Percentiles rank a stretch among this genome's conserved stretches.
These are phyloP conservation scores for Patella pellucida DNA, from an alignment of 2,888 invertebrate species.

Conservation along the genomic window DNA sequence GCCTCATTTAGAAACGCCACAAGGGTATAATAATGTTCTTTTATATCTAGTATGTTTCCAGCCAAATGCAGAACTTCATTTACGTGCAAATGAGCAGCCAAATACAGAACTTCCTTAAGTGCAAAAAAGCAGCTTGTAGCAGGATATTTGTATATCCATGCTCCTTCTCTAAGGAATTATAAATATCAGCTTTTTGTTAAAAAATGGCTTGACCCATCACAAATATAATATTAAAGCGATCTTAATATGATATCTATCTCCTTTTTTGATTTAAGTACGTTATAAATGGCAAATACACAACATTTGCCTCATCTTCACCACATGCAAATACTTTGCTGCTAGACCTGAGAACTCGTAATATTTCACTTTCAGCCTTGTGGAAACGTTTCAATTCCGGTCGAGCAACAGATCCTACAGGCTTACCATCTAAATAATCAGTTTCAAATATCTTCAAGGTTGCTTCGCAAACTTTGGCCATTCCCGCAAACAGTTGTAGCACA, in stretches of 20 bases:
- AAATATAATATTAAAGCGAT: constrained; percentile 39
- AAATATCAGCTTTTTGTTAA: constrained; percentile 30
- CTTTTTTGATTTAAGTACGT: constrained; percentile 25
- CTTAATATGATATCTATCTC: constrained; percentile 24
- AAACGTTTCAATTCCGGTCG: constrained; percentile 24
- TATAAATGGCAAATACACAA: constrained; percentile 25
- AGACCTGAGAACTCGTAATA: constrained; percentile 25
- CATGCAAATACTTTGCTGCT: constrained; percentile 35
- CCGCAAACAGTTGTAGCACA: constrained; percentile 37
- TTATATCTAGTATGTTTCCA: constrained; percentile 23
- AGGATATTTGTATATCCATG: constrained; percentile 31
- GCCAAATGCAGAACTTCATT: constrained; percentile 14
- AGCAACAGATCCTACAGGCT: not conserved
- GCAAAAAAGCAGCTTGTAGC: constrained; percentile 33
- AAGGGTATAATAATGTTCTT: constrained; percentile 4
- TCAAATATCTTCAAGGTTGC: constrained; percentile 27
- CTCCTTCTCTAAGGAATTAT: constrained; percentile 25
- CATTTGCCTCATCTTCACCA: constrained; percentile 37
- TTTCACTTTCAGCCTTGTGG: constrained; percentile 31
- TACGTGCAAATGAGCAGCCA: constrained; percentile 32
- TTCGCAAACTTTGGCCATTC: constrained; percentile 36
- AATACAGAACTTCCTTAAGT: constrained; percentile 33
- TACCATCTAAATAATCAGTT: constrained; percentile 23
- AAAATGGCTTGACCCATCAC: constrained; percentile 28
- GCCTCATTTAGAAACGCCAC: constrained; percentile 9